These are phyloP conservation scores for Tuberolachnus salignus DNA, from an alignment of 2,888 invertebrate genomes.

Conservation along the genomic window DNA sequence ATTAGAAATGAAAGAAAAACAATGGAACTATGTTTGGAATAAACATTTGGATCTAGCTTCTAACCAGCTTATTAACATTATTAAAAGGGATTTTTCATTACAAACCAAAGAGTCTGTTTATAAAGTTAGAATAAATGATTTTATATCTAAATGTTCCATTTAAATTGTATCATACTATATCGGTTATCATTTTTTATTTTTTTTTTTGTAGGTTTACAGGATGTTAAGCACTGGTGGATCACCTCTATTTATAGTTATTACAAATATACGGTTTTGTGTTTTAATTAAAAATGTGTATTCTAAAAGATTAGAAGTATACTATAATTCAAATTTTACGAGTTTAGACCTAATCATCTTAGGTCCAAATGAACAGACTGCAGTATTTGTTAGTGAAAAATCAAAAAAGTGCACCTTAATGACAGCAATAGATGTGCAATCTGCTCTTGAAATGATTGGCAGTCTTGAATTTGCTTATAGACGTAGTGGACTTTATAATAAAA, in stretches of 20 bases:
- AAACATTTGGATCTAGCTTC: conserved; percentile 15
- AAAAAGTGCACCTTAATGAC: conserved; percentile 49
- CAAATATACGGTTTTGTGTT: conserved; percentile 40
- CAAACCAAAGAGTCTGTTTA: conserved; percentile 32
- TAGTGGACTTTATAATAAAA: conserved; percentile 39
- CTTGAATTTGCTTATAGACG: conserved; percentile 41
- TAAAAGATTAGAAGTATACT: conserved; percentile 31
- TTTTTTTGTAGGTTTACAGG: conserved; percentile 35
- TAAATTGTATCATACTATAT: not conserved
- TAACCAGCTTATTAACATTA: conserved; percentile 9
- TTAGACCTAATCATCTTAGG: conserved; percentile 40
- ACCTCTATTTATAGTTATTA: conserved; percentile 43
- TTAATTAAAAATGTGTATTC: conserved; percentile 43
- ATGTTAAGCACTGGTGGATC: conserved; percentile 49
- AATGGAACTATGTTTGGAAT: conserved; percentile 5
- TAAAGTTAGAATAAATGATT: conserved; percentile 15
- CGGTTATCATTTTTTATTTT: conserved; percentile 17
- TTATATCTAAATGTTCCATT: not conserved
- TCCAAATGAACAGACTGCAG: conserved; percentile 42
- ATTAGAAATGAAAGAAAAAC: conserved; percentile 17
- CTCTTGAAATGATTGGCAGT: conserved; percentile 48
- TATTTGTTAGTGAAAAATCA: conserved; percentile 53
- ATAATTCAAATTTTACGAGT: conserved; percentile 27
- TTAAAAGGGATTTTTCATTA: conserved; percentile 39
- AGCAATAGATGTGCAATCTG: conserved; percentile 43